A percentile compares a stretch with the other conserved stretches of the same genome.
phyloP scores from a whole-genome alignment of 2,888 invertebrate genomes.

The Sinhomidia bicolor region DNA sequence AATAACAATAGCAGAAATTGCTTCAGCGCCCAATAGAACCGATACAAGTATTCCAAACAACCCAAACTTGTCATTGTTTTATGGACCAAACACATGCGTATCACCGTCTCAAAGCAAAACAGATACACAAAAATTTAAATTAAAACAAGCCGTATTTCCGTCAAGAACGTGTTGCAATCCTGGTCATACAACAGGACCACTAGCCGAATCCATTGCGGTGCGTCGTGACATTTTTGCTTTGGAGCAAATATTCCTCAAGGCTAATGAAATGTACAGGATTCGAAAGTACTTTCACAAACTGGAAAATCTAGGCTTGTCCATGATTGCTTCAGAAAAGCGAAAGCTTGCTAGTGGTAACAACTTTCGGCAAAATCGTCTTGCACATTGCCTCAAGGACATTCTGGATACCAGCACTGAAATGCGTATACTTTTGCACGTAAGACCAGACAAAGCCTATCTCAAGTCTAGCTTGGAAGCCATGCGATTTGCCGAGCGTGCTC shows the following conservation, averaged over 20 bases:
- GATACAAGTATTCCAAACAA: not conserved
- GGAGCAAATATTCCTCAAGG: constrained; percentile 77
- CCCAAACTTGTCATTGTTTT: not conserved
- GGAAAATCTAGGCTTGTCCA: constrained; percentile 63
- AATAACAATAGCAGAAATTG: constrained; percentile 78
- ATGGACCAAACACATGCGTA: not conserved
- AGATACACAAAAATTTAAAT: constrained; percentile 41
- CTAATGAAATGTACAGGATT: constrained; percentile 62
- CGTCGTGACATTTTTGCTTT: constrained; percentile 78
- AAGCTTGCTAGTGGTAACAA: constrained; percentile 69
- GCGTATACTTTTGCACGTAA: constrained; percentile 75
- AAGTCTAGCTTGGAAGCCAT: constrained; percentile 74
- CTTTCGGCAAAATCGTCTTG: constrained; percentile 76
- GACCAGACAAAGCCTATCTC: constrained; percentile 73
- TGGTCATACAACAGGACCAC: constrained; percentile 63
- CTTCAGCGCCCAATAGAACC: constrained; percentile 70
- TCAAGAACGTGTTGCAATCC: constrained; percentile 54
- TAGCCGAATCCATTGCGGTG: constrained; percentile 74
- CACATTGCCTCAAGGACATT: constrained; percentile 79
- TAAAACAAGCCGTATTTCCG: constrained; percentile 29
- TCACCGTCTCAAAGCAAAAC: not conserved
- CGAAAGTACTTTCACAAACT: constrained; percentile 61
- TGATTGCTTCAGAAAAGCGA: constrained; percentile 58
- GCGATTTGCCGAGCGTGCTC: constrained; percentile 76
- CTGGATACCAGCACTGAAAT: constrained; percentile 72